Evolutionary conservation across 2,888 invertebrate genomes (phyloP).

Genomic region (Drosophila quinaria): DNA sequence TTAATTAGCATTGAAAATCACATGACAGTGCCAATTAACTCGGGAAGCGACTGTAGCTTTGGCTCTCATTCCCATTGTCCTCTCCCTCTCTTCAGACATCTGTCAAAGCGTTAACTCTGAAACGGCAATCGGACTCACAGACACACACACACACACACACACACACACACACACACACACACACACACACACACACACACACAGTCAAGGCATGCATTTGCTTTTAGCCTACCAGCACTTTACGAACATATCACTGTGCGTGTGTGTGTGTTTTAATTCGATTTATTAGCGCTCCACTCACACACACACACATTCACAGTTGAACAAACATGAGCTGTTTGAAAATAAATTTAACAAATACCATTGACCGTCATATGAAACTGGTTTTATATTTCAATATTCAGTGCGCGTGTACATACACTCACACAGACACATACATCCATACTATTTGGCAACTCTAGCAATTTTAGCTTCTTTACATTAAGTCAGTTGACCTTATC

Average conservation of each 20-base stretch:
- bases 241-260: constrained; percentile 31
- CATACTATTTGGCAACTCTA: constrained; percentile 52
- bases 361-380: constrained; percentile 71
- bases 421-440: constrained; percentile 4
- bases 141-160: constrained; percentile 5
- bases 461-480: constrained; percentile 42
- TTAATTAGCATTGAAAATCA: constrained; percentile 72
- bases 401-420: constrained; percentile 46
- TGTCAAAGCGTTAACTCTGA: constrained; percentile 49
- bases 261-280: constrained; percentile 61
- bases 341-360: constrained; percentile 48
- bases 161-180: constrained; percentile 1
- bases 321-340: constrained; percentile 22
- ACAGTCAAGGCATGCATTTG: constrained; percentile 34
- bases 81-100: constrained; percentile 12
- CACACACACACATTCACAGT: constrained; percentile 10
- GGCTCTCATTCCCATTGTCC: constrained; percentile 13
- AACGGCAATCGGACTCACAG: constrained; percentile 2
- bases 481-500: constrained; percentile 64
- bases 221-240: constrained; percentile 28
- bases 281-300: constrained; percentile 61
- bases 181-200: constrained; percentile 1
- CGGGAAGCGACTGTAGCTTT: constrained; percentile 48
- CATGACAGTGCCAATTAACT: constrained; percentile 65
- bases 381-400: constrained; percentile 74